Conservation (phyloP, 2,888 invertebrate species). For the Hedya salicella region DNA sequence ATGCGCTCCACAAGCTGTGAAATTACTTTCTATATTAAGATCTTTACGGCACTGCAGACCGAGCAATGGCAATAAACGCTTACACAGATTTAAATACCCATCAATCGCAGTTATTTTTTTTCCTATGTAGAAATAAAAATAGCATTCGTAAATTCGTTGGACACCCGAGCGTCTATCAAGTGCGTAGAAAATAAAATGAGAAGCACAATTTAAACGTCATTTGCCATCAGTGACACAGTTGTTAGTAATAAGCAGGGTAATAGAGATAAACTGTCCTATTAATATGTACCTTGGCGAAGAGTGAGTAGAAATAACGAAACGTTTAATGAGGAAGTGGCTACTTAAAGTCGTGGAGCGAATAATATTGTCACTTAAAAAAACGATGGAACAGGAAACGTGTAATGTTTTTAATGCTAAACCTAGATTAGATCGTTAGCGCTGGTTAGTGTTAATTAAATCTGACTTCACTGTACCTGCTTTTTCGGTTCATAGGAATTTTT, state of each 20-base stretch:
- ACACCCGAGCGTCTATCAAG: slow-evolving; percentile 45
- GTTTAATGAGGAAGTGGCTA: slow-evolving; percentile 82
- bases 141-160: slow-evolving; percentile 13
- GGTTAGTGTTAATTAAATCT: slow-evolving; percentile 58
- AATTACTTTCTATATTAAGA: slow-evolving; percentile 42
- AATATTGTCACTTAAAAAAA: slow-evolving; percentile 80
- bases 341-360: slow-evolving; percentile 73
- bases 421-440: slow-evolving; percentile 72
- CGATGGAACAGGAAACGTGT: slow-evolving; percentile 74
- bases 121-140: slow-evolving; percentile 21
- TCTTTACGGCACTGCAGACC: slow-evolving; percentile 24
- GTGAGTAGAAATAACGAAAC: slow-evolving; percentile 74
- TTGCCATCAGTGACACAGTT: slow-evolving; percentile 53
- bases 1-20: slow-evolving; percentile 31
- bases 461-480: slow-evolving; percentile 45
- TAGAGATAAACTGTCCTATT: slow-evolving; percentile 68
- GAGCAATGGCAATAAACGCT: slow-evolving; percentile 34
- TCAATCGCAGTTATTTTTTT: slow-evolving; percentile 23
- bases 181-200: slow-evolving; percentile 52
- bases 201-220: slow-evolving; percentile 53
- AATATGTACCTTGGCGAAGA: slow-evolving; percentile 65
- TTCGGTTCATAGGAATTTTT: slow-evolving; percentile 27
- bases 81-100: slow-evolving; percentile 25
- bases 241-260: slow-evolving; percentile 46
- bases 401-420: slow-evolving; percentile 76